Evolutionary conservation across 2,797 vertebrate genomes (phyloP), one percentile per base, ranked within the genome.

Genomic region (Platalea minor): DNA sequence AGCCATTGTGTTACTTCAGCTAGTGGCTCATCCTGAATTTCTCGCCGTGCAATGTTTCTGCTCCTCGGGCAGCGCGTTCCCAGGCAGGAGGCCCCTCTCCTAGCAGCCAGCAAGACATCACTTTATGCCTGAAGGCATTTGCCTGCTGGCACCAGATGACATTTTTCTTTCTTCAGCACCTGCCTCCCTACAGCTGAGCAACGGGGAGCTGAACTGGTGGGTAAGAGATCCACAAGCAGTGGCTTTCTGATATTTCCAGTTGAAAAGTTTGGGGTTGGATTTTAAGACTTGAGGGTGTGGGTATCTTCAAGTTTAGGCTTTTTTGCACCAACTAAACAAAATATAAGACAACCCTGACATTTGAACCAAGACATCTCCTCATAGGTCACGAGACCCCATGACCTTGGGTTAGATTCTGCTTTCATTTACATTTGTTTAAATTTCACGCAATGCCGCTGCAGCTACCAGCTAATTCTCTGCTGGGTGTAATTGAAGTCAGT

Each of bases 21-120:
- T 60, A 25, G 16, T 31, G 35, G 19, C 35, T 82, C 3, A 5
- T 33, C 37, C 9, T 50, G 54, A 9, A 23, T 54, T 69, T 74
- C n/a, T 45, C 7, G 2, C n/a, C 21, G 17, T 37, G n/a, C 9
- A 7, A 5, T 20, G 35, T 45, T n/a, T 53, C 33, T 1, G 2
- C 17, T 31, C 33, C 31, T 63, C 3, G 0, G 35, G 59, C 8
- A 68, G 11, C 1, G 0, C 3, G 45, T 17, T 91, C 19, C 20
- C 6, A 31, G 35, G 33, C 41, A 41, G 45, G 21, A 65, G 20
- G 13, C 23, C 16, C 21, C 24, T 69, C 13, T 45, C 46, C 35
- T 45, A 15, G 56, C 28, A 64, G 17, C 16, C 39, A 33, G 21
- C 24, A 64, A 21, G 31, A 25, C 35, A 25, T 24, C 0, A 3